A percentile compares a stretch with the other conserved stretches of the same genome.
phyloP scores from a whole-genome alignment of 2,797 vertebrate genomes.

The Microctenopoma steveboyesi region DNA sequence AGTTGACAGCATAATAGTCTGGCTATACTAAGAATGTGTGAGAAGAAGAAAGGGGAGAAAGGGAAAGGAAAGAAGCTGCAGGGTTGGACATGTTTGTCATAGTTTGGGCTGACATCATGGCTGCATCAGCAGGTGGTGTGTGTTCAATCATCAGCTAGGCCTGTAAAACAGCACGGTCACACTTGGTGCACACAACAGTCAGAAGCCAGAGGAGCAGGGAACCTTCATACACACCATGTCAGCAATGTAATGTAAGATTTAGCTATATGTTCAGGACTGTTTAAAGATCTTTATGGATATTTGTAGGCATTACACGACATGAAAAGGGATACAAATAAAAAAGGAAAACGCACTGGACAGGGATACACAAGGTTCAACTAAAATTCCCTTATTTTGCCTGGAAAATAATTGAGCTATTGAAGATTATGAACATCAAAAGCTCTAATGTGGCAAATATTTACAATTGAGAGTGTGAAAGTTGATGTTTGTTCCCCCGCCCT shows the following conservation, averaged over 20 bases:
- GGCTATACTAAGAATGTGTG: neutral
- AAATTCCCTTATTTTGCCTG: neutral
- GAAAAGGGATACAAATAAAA: neutral
- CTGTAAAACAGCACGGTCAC: constrained; percentile 54
- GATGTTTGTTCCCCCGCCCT: constrained; percentile 31
- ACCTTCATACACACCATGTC: neutral
- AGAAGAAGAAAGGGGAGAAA: constrained; percentile 21
- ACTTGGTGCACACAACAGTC: constrained; percentile 14
- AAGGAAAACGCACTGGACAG: neutral
- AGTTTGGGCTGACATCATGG: constrained; percentile 74
- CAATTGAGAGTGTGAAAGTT: constrained; percentile 19
- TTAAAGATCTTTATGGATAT: constrained; percentile 2
- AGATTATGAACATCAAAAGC: constrained; percentile 30
- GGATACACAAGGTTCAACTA: neutral
- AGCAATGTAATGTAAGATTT: neutral
- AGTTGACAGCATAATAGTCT: constrained; percentile 7
- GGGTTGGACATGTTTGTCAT: constrained; percentile 74
- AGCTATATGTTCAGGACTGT: neutral
- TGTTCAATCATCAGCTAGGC: constrained; percentile 65
- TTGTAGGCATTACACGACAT: constrained; percentile 1
- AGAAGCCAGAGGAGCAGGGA: constrained; percentile 3
- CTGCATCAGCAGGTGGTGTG: constrained; percentile 65
- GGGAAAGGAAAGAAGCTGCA: constrained; percentile 43
- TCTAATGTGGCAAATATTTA: constrained; percentile 20
- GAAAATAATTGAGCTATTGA: constrained; percentile 10